phyloP scores from a whole-genome alignment of 2,113 vertebrate genomes.

The Triplophysa tibetana region DNA sequence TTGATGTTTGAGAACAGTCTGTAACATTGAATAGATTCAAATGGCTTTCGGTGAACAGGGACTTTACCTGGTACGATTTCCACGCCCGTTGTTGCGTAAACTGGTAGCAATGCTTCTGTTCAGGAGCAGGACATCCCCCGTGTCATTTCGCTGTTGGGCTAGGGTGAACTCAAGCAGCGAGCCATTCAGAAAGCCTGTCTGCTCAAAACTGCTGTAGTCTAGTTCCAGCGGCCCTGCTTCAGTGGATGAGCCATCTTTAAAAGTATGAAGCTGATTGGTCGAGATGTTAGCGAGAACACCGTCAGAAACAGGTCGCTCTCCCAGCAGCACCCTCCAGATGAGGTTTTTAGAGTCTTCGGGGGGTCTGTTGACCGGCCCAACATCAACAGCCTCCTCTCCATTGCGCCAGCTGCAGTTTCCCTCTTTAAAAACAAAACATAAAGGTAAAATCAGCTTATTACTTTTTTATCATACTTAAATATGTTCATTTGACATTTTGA shows the following conservation, averaged over 20 bases:
- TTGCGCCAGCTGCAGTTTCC: conserved; percentile 68
- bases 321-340: conserved; percentile 82
- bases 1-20: too few relatives aligned
- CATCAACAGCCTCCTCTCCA: conserved; percentile 56
- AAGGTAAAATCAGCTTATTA: not conserved
- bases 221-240: conserved; percentile 69
- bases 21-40: not conserved
- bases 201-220: conserved; percentile 77
- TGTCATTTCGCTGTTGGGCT: conserved; percentile 73
- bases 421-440: conserved; percentile 49
- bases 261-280: conserved; percentile 80
- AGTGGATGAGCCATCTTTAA: conserved; percentile 70
- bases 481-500: too few relatives aligned
- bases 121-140: conserved; percentile 73
- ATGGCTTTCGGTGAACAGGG: not conserved
- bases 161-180: conserved; percentile 84
- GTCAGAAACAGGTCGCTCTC: conserved; percentile 67
- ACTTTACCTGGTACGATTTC: conserved; percentile 89
- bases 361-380: conserved; percentile 55
- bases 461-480: too few relatives aligned
- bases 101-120: conserved; percentile 76
- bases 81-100: conserved; percentile 71
- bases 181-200: conserved; percentile 68
- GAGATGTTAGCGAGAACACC: conserved; percentile 83
- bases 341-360: conserved; percentile 81